A percentile compares a stretch with the other conserved stretches of the same genome.
These are phyloP conservation scores for Lordiphosa fenestrarum DNA, from an alignment of 2,888 invertebrate species.

Conservation along the genomic window DNA sequence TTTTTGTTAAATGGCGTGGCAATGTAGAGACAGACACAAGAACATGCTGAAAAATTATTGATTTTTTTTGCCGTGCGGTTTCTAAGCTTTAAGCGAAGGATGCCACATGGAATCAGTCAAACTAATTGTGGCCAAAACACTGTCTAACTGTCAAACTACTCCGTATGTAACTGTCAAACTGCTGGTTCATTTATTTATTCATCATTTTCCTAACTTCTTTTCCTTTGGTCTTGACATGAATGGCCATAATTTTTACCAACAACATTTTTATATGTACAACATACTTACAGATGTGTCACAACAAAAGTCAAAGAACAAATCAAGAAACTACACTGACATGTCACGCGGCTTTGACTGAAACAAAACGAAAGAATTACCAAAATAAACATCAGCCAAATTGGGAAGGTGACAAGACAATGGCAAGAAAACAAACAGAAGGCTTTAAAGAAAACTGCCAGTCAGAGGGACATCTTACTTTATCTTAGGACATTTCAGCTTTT, in stretches of 20 bases:
- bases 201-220: slow-evolving; percentile 51
- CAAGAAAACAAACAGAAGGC: slow-evolving; percentile 18
- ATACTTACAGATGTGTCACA: slow-evolving; percentile 30
- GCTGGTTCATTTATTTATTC: slow-evolving; percentile 56
- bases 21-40: slow-evolving; percentile 39
- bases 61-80: slow-evolving; percentile 38
- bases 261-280: slow-evolving; percentile 25
- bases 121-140: slow-evolving; percentile 39
- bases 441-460: background rate
- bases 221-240: slow-evolving; percentile 48
- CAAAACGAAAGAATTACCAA: slow-evolving; percentile 12
- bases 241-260: slow-evolving; percentile 47
- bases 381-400: slow-evolving; percentile 15
- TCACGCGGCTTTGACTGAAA: slow-evolving; percentile 37
- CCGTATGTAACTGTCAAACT: slow-evolving; percentile 57
- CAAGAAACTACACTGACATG: slow-evolving; percentile 51
- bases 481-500: too few relatives aligned
- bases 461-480: too few relatives aligned
- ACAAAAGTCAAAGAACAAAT: slow-evolving; percentile 34
- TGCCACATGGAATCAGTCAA: slow-evolving; percentile 38
- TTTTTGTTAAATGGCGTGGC: slow-evolving; percentile 56
- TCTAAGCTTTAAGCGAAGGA: slow-evolving; percentile 13
- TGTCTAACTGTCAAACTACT: slow-evolving; percentile 61
- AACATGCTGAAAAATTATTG: slow-evolving; percentile 46
- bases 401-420: slow-evolving; percentile 43